Percentiles rank a stretch among this genome's conserved stretches.
Conservation (phyloP, 2,888 invertebrate species). For the Leptarthrus brevirostris region DNA sequence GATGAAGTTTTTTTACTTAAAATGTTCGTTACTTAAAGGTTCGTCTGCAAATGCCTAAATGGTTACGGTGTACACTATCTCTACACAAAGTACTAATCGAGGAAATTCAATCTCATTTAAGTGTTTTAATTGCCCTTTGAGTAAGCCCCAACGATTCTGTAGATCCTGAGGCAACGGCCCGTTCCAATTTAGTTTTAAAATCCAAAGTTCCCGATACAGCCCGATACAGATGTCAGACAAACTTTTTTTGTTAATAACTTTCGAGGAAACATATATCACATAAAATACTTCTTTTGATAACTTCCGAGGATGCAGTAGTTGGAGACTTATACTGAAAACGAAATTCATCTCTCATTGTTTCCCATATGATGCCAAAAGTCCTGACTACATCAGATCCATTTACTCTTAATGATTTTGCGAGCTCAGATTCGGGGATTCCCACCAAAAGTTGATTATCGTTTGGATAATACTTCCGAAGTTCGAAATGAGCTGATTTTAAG, state of each 20-base stretch:
- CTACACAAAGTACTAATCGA: no score
- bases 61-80: no score
- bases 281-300: not conserved
- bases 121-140: not conserved
- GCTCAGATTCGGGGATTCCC: not conserved
- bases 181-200: constrained; percentile 4
- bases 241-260: not conserved
- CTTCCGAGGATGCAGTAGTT: not conserved
- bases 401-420: not conserved
- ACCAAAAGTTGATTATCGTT: constrained; percentile 34
- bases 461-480: constrained; percentile 53
- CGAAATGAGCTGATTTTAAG: constrained; percentile 47
- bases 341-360: constrained; percentile 2
- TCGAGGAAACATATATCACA: constrained; percentile 6
- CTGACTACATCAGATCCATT: not conserved
- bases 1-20: no score
- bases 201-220: no score
- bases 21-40: no score
- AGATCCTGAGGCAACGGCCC: not conserved
- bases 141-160: not conserved
- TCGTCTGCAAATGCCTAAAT: no score
- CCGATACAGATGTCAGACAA: no score
- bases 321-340: not conserved
- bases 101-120: no score
- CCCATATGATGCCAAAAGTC: constrained; percentile 43